Evolutionary conservation across 2,113 vertebrate genomes (phyloP).

Genomic region (Notechis scutatus): DNA sequence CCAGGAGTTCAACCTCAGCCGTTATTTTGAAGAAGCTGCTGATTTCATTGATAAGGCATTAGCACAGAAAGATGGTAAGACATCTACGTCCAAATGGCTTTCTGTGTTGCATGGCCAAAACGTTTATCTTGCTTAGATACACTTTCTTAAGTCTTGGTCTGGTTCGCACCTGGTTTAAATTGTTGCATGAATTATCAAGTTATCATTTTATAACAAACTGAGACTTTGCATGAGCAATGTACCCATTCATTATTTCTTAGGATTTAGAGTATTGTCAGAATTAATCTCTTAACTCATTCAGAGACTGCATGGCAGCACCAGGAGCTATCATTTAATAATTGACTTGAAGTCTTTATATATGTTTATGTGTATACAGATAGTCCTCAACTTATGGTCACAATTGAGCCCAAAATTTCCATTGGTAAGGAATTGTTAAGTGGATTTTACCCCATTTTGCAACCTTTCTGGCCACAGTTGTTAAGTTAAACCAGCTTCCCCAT

Average conservation of each 20-base stretch:
- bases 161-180: neutral
- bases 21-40: constrained; percentile 92
- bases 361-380: neutral
- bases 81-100: neutral
- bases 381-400: too few relatives aligned
- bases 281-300: neutral
- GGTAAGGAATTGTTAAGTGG: neutral
- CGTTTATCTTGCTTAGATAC: neutral
- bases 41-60: constrained; percentile 94
- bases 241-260: neutral
- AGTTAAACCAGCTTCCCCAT: neutral
- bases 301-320: neutral
- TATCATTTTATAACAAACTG: neutral
- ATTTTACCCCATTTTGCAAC: neutral
- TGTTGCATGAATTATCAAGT: neutral
- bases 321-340: neutral
- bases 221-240: neutral
- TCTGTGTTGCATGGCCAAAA: accelerated
- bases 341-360: neutral
- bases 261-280: neutral
- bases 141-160: neutral
- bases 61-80: constrained; percentile 89
- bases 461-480: neutral
- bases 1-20: constrained; percentile 88
- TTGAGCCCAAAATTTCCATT: neutral